Percentiles rank a stretch among this genome's conserved stretches.
These are phyloP conservation scores for Hexactinellida sp. DNA, from an alignment of 37 sponge, comb jelly and placozoan genomes.

Conservation along the genomic window DNA sequence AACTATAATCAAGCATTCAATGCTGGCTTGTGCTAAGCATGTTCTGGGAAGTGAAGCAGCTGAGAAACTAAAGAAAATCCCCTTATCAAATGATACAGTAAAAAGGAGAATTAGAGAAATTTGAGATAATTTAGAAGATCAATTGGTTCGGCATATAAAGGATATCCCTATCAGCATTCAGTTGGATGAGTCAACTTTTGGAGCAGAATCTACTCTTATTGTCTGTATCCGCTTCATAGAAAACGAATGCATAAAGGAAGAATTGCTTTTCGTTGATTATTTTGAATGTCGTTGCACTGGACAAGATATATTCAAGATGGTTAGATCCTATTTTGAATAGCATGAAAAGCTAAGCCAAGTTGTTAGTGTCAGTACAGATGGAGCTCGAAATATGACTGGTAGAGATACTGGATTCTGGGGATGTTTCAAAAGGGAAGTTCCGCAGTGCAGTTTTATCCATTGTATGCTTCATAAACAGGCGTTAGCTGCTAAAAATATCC, in stretches of 20 bases:
- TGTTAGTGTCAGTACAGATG: constrained; percentile 12
- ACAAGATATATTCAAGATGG: not conserved
- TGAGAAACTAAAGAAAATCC: not conserved
- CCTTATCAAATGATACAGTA: not conserved
- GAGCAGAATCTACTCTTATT: not conserved
- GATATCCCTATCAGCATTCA: not conserved
- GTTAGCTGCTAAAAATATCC: not conserved
- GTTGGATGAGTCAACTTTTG: not conserved
- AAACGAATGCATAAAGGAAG: not conserved
- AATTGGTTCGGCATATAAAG: not conserved
- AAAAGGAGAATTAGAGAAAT: not conserved
- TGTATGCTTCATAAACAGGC: not conserved
- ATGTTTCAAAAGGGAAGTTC: not conserved
- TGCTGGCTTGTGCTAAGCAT: no score
- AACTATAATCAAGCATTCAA: not conserved
- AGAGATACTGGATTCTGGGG: constrained; percentile 16
- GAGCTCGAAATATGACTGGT: constrained; percentile 17
- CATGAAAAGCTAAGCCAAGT: not conserved
- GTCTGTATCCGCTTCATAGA: not conserved
- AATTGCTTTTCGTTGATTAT: not conserved
- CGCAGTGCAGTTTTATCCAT: constrained; percentile 7
- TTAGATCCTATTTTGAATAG: not conserved
- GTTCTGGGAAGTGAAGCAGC: no score
- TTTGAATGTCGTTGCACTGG: not conserved
- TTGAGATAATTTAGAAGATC: not conserved